Conservation (phyloP, 2,888 invertebrate genomes). For the Actias luna region DNA sequence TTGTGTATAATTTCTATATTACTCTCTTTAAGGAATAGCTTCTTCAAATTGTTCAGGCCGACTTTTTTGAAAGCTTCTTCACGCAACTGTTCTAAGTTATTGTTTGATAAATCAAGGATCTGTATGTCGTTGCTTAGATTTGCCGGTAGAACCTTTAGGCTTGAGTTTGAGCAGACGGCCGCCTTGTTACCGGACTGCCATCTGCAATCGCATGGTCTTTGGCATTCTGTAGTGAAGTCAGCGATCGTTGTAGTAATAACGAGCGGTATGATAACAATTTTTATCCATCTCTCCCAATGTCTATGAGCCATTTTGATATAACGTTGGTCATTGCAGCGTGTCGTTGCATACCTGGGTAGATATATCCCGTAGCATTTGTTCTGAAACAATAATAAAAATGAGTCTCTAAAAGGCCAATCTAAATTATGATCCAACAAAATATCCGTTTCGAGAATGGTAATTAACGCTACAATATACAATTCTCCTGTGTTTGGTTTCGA, state of each 20-base stretch:
- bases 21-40: constrained; percentile 89
- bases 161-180: constrained; percentile 89
- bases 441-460: constrained; percentile 25
- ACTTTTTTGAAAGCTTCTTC: constrained; percentile 86
- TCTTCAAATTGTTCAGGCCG: constrained; percentile 90
- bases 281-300: constrained; percentile 77
- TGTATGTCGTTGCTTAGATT: constrained; percentile 88
- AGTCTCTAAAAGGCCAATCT: background rate
- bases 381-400: constrained; percentile 54
- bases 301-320: constrained; percentile 75
- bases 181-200: constrained; percentile 94
- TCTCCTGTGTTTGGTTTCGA: constrained; percentile 16
- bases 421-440: background rate
- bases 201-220: constrained; percentile 88
- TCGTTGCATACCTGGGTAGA: constrained; percentile 68
- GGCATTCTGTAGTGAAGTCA: constrained; percentile 84
- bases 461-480: constrained; percentile 33
- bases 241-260: constrained; percentile 64
- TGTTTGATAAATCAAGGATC: constrained; percentile 87
- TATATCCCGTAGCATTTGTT: constrained; percentile 60
- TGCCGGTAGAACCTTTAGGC: constrained; percentile 85
- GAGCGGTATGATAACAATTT: constrained; percentile 58
- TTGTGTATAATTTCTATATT: constrained; percentile 86
- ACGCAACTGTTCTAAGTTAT: constrained; percentile 84
- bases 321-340: constrained; percentile 72